phyloP scores from a whole-genome alignment of 2,797 vertebrate species.

The Cirrhinus mrigala region DNA sequence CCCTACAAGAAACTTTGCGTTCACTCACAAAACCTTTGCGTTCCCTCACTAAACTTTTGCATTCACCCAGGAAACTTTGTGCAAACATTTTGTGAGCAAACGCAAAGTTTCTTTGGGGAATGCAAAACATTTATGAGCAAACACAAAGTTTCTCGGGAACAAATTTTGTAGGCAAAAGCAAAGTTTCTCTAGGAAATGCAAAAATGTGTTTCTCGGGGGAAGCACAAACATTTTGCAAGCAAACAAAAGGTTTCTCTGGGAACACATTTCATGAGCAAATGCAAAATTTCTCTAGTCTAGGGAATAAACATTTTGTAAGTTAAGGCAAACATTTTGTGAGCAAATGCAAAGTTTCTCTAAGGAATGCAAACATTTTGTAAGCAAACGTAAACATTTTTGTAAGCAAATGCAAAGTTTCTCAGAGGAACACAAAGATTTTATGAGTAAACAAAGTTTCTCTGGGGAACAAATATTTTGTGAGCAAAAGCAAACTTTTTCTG shows the following conservation, averaged over 20 bases:
- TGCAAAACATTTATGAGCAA: background rate
- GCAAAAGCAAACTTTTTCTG: too few relatives aligned
- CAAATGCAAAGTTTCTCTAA: too few relatives aligned
- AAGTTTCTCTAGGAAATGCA: background rate
- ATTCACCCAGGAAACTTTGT: background rate
- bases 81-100: background rate
- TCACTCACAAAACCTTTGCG: background rate
- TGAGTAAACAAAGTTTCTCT: background rate
- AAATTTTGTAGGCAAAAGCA: background rate
- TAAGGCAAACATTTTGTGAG: too few relatives aligned
- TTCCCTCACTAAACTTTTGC: background rate
- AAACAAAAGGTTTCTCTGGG: too few relatives aligned
- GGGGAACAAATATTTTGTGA: background rate
- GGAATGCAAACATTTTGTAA: too few relatives aligned
- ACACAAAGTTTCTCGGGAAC: background rate
- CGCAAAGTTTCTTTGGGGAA: background rate
- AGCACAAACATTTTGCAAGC: too few relatives aligned
- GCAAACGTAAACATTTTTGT: too few relatives aligned
- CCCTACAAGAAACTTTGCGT: too few relatives aligned
- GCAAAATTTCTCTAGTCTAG: background rate
- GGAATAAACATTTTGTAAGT: background rate
- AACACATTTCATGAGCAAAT: too few relatives aligned
- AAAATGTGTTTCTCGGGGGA: background rate
- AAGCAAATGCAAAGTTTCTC: too few relatives aligned
- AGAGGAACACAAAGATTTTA: background rate